Conservation (phyloP, 2,113 vertebrate species). For the Mastomys coucha region DNA sequence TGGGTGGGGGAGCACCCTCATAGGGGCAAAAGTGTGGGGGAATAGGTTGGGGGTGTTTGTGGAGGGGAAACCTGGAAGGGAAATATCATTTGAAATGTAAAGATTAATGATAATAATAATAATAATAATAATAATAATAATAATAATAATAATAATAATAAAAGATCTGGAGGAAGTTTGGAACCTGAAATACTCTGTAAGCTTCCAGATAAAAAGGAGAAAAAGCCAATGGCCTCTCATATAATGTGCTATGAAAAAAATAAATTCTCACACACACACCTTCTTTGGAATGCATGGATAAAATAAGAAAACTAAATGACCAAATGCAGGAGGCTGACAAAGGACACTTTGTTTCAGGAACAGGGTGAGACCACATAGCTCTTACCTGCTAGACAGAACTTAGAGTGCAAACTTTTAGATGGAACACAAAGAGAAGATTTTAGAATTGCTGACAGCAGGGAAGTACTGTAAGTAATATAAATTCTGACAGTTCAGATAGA, state of each 20-base stretch:
- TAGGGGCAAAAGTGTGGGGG: too few relatives aligned
- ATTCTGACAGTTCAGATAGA: not conserved
- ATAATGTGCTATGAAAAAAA: not conserved
- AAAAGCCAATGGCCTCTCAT: not conserved
- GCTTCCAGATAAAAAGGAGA: not conserved
- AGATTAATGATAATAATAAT: too few relatives aligned
- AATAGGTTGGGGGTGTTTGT: too few relatives aligned
- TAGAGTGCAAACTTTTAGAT: not conserved
- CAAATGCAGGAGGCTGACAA: not conserved
- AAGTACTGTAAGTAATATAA: not conserved
- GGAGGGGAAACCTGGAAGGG: too few relatives aligned
- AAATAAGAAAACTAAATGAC: not conserved
- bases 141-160: too few relatives aligned
- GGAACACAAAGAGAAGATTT: not conserved
- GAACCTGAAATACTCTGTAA: not conserved
- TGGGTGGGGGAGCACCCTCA: too few relatives aligned
- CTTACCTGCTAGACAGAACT: accelerated
- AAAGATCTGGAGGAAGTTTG: not conserved
- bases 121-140: too few relatives aligned
- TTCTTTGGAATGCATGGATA: not conserved
- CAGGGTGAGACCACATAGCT: not conserved
- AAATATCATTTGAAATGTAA: too few relatives aligned
- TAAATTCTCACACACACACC: not conserved
- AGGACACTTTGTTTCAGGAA: not conserved
- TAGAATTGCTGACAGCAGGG: not conserved